phyloP scores from a whole-genome alignment of 2,888 invertebrate species.

The Vanessa cardui region DNA sequence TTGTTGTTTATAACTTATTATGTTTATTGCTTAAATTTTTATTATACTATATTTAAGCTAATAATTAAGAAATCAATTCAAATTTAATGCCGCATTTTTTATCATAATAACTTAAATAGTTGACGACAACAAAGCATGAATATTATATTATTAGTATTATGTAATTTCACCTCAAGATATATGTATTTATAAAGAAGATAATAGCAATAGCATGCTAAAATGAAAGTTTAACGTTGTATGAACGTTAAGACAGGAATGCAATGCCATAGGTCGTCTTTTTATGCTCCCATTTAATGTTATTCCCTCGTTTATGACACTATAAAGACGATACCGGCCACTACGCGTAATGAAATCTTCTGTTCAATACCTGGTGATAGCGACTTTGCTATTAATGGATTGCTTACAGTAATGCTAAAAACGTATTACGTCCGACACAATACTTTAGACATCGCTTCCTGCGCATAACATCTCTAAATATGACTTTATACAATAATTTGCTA shows the following conservation, averaged over 20 bases:
- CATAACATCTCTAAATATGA: background rate
- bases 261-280: slow-evolving; percentile 81
- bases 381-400: slow-evolving; percentile 40
- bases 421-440: background rate
- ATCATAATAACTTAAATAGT: too few relatives aligned
- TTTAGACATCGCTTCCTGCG: too few relatives aligned
- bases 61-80: too few relatives aligned
- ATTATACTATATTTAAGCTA: too few relatives aligned
- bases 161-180: too few relatives aligned
- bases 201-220: slow-evolving; percentile 51
- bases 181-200: slow-evolving; percentile 29
- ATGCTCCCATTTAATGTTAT: slow-evolving; percentile 77
- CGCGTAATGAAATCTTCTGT: slow-evolving; percentile 81
- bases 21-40: too few relatives aligned
- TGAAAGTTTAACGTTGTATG: slow-evolving; percentile 53
- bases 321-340: slow-evolving; percentile 81
- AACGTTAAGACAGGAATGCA: slow-evolving; percentile 66
- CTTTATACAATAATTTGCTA: background rate
- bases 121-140: too few relatives aligned
- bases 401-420: slow-evolving; percentile 6
- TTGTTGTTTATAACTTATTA: too few relatives aligned
- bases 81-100: too few relatives aligned
- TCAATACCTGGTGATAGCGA: slow-evolving; percentile 69
- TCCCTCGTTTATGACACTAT: slow-evolving; percentile 80
- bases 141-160: too few relatives aligned